phyloP scores from a whole-genome alignment of 1,140 invertebrate genomes.

The Drosophila lacteicornis region DNA sequence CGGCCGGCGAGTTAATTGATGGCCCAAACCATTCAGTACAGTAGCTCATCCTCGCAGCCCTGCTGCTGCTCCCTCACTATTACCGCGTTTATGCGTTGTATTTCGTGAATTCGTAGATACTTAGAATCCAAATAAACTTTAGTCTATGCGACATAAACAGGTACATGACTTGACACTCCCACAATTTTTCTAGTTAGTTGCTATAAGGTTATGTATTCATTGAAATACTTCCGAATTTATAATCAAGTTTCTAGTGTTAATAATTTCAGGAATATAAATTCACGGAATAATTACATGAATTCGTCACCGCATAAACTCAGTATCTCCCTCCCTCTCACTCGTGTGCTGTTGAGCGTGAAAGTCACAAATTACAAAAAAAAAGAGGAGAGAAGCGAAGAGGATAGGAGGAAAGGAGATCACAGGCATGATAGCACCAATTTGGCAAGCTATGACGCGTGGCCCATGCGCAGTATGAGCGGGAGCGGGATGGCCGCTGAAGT shows the following conservation, averaged over 20 bases:
- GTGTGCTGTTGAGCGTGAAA: constrained; percentile 83
- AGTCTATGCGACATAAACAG: too few relatives aligned
- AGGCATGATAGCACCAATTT: constrained; percentile 83
- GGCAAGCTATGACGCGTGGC: constrained; percentile 82
- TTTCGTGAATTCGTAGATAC: neutral
- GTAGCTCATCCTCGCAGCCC: constrained; percentile 59
- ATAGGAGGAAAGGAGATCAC: constrained; percentile 63
- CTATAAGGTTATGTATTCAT: neutral
- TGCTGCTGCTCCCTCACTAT: constrained; percentile 1
- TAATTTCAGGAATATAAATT: too few relatives aligned
- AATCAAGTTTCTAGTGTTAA: neutral
- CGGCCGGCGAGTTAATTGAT: constrained; percentile 69
- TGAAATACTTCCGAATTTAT: neutral
- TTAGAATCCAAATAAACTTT: neutral
- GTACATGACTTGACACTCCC: neutral
- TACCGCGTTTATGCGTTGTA: neutral
- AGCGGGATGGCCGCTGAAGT: constrained; percentile 22
- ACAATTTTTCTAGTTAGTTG: neutral
- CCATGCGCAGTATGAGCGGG: constrained; percentile 12
- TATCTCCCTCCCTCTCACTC: constrained; percentile 8
- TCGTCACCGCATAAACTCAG: neutral
- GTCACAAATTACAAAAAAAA: constrained; percentile 83
- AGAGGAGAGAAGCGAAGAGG: neutral
- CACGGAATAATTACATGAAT: neutral
- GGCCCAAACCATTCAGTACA: constrained; percentile 50